phyloP scores from a whole-genome alignment of 2,888 invertebrate species.

The Stenurella melanura region DNA sequence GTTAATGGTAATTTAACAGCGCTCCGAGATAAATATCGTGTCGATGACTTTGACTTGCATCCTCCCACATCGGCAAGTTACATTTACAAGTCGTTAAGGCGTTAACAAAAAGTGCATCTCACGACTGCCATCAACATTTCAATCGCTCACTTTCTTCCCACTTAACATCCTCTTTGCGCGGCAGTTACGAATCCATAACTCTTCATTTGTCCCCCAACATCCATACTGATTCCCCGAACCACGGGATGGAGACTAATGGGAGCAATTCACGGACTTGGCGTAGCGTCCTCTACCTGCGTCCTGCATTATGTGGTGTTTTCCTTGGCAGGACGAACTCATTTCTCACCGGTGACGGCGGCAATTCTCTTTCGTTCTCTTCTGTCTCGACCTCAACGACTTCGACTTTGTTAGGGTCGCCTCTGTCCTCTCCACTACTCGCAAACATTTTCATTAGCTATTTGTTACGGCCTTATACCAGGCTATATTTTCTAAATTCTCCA shows the following conservation, averaged over 20 bases:
- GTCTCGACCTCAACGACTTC: conserved; percentile 65
- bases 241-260: conserved; percentile 72
- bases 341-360: conserved; percentile 71
- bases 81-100: conserved; percentile 37
- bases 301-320: conserved; percentile 63
- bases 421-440: conserved; percentile 65
- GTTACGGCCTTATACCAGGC: conserved; percentile 66
- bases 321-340: conserved; percentile 67
- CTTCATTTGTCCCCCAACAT: conserved; percentile 70
- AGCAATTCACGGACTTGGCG: conserved; percentile 70
- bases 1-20: conserved; percentile 11
- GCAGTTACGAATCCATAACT: conserved; percentile 71
- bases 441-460: conserved; percentile 73
- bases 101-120: conserved; percentile 50
- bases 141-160: conserved; percentile 63
- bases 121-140: conserved; percentile 52
- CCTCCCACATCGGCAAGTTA: conserved; percentile 27
- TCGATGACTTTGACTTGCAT: conserved; percentile 33
- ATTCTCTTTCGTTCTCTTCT: conserved; percentile 66
- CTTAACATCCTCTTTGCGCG: conserved; percentile 68
- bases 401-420: conserved; percentile 66
- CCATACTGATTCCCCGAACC: conserved; percentile 65
- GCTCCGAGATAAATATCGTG: conserved; percentile 26
- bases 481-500: conserved; percentile 53
- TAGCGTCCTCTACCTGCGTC: conserved; percentile 63